Percentiles rank a stretch among this genome's conserved stretches.
Conservation (phyloP, 2,797 vertebrate genomes). For the Novumbra hubbsi region DNA sequence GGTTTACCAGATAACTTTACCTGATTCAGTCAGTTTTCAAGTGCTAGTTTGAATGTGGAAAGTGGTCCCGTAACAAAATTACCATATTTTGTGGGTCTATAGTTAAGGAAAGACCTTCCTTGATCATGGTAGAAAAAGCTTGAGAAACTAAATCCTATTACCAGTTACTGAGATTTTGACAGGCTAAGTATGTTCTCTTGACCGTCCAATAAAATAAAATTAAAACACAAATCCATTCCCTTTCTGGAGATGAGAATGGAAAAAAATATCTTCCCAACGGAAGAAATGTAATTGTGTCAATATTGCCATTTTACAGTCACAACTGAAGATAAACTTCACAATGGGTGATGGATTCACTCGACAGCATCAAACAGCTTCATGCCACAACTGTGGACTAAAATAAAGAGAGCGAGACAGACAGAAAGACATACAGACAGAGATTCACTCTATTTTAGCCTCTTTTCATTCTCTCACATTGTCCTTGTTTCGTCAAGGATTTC, state of each 20-base stretch:
- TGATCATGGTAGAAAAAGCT: neutral
- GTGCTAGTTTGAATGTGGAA: neutral
- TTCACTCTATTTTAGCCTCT: slow-evolving; percentile 51
- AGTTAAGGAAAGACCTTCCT: neutral
- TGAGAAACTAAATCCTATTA: slow-evolving; percentile 9
- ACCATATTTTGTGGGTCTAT: neutral
- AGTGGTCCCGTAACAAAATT: neutral
- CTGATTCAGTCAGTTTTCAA: neutral
- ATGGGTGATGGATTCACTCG: slow-evolving; percentile 68
- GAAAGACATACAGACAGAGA: slow-evolving; percentile 50
- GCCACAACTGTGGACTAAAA: slow-evolving; percentile 71
- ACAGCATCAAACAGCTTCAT: slow-evolving; percentile 64
- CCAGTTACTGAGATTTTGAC: slow-evolving; percentile 29
- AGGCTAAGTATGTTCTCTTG: slow-evolving; percentile 49
- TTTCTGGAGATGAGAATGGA: slow-evolving; percentile 42
- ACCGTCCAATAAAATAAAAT: slow-evolving; percentile 25
- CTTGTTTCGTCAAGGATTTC: slow-evolving; percentile 63
- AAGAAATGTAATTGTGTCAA: slow-evolving; percentile 58
- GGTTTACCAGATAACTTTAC: neutral
- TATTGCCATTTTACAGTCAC: slow-evolving; percentile 64
- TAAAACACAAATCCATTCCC: slow-evolving; percentile 17
- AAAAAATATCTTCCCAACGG: slow-evolving; percentile 41
- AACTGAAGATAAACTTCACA: slow-evolving; percentile 63
- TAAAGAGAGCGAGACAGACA: slow-evolving; percentile 27
- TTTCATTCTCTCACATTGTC: slow-evolving; percentile 63